Conservation (phyloP, 2,888 invertebrate species). For the Ametastegia equiseti region DNA sequence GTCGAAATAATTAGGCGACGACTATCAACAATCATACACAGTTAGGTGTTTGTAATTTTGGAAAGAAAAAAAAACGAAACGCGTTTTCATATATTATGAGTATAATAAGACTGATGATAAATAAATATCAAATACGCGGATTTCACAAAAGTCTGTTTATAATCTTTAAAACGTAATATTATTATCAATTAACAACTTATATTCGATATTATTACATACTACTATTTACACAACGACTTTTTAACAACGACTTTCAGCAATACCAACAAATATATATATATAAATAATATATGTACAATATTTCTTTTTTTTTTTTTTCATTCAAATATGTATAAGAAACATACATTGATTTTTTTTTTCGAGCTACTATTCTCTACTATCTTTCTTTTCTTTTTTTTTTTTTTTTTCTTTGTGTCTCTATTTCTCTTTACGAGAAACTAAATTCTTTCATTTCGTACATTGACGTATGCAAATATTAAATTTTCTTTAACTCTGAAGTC, state of each 20-base stretch:
- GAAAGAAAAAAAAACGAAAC: too few species aligned
- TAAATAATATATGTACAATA: too few species aligned
- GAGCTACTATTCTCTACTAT: too few species aligned
- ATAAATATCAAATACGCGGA: neutral
- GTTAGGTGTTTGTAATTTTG: too few species aligned
- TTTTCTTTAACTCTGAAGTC: neutral
- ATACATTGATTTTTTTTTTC: slow-evolving; percentile 6
- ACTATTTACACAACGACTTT: slow-evolving; percentile 8
- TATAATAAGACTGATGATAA: slow-evolving; percentile 19
- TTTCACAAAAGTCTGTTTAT: neutral
- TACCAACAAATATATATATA: neutral
- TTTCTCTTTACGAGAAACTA: neutral
- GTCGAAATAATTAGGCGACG: too few species aligned
- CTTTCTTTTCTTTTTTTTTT: too few species aligned
- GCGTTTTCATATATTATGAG: too few species aligned
- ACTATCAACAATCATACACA: neutral
- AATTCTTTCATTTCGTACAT: neutral
- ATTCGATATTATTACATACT: too few species aligned
- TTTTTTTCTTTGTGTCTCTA: neutral
- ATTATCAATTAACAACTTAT: slow-evolving; percentile 16
- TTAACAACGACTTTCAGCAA: slow-evolving; percentile 21
- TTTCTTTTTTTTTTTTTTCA: neutral
- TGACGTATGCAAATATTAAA: neutral
- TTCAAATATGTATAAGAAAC: neutral
- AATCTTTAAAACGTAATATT: slow-evolving; percentile 28